These are phyloP conservation scores for Cydia fagiglandana DNA, from an alignment of 1,140 invertebrate species.

Conservation along the genomic window DNA sequence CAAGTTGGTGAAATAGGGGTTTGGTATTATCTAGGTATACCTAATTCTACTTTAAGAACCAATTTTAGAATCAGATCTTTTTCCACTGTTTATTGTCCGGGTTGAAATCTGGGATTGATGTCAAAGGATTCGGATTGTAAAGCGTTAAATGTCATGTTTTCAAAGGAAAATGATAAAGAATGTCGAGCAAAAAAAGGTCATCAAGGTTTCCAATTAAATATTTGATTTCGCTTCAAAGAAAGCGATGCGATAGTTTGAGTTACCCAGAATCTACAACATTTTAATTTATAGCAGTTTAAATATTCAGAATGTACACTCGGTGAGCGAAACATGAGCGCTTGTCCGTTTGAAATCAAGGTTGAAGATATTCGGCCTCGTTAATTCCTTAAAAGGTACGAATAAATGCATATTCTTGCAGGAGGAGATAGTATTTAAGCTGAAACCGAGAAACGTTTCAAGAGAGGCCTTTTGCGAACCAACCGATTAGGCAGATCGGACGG, in stretches of 20 bases:
- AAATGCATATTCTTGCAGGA: neutral
- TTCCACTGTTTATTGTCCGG: slow-evolving; percentile 26
- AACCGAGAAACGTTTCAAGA: no score
- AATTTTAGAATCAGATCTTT: slow-evolving; percentile 26
- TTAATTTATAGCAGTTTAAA: slow-evolving; percentile 21
- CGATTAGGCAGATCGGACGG: no score
- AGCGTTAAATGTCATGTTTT: slow-evolving; percentile 28
- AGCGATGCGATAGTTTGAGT: neutral
- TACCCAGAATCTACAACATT: slow-evolving; percentile 18
- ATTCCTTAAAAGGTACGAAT: neutral
- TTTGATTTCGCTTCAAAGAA: neutral
- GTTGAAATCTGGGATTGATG: slow-evolving; percentile 13
- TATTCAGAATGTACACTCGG: slow-evolving; percentile 8
- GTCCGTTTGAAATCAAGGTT: neutral
- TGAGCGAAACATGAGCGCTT: neutral
- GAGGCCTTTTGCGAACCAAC: no score
- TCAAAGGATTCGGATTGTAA: neutral
- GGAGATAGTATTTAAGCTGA: no score
- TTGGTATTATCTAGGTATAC: neutral
- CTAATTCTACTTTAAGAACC: slow-evolving; percentile 27
- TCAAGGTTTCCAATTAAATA: slow-evolving; percentile 3
- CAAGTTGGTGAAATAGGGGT: neutral
- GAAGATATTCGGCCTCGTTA: neutral
- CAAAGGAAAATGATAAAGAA: slow-evolving; percentile 12
- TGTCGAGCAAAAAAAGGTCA: slow-evolving; percentile 26